Conservation (phyloP, 2,113 vertebrate species). For the Trochalopteron elliotii region DNA sequence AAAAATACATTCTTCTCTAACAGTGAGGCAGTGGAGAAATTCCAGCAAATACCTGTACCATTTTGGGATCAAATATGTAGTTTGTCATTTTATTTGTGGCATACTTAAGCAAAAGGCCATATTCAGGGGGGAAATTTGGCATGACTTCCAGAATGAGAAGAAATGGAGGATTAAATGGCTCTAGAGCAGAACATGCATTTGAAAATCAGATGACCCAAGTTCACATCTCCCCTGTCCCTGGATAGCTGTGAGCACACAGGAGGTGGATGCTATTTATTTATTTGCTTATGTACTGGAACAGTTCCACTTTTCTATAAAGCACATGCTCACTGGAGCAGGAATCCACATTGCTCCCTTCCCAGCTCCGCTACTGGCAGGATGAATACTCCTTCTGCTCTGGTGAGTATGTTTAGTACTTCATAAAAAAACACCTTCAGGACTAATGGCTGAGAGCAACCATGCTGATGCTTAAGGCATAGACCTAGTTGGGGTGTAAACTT, state of each 20-base stretch:
- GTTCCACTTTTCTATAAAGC: not conserved
- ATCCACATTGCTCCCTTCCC: not conserved
- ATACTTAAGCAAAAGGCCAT: not conserved
- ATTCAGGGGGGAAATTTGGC: not conserved
- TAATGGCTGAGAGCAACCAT: not conserved
- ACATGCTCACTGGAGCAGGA: not conserved
- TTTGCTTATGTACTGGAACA: not conserved
- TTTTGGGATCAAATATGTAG: not conserved
- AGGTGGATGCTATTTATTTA: constrained; percentile 15
- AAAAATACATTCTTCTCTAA: not conserved
- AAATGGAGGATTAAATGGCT: not conserved
- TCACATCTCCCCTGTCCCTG: not conserved
- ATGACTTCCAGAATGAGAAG: not conserved
- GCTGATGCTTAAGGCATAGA: not conserved
- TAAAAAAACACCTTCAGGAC: not conserved
- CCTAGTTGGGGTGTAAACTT: not conserved
- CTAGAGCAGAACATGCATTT: not conserved
- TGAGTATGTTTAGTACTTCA: not conserved
- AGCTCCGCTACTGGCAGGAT: not conserved
- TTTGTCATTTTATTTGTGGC: not conserved
- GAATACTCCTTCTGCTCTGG: not conserved
- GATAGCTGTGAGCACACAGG: not conserved
- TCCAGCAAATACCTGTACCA: not conserved
- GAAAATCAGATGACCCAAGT: not conserved
- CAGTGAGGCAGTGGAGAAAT: not conserved